phyloP scores from a whole-genome alignment of 2,888 invertebrate genomes.

The Drosophila falleni region DNA sequence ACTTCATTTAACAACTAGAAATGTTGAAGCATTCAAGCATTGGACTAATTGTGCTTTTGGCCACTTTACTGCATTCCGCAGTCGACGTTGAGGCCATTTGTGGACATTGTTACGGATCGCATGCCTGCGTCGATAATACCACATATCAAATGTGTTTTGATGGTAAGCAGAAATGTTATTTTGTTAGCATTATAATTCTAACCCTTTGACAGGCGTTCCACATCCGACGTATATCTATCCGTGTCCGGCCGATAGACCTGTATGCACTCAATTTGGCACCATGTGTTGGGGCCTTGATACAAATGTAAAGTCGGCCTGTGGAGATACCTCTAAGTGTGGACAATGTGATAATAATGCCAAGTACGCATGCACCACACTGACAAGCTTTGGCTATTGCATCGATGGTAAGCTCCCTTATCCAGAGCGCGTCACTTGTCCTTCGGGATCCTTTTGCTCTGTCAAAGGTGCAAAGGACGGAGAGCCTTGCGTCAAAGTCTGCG shows the following conservation, averaged over 20 bases:
- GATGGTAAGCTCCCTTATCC: conserved; percentile 2
- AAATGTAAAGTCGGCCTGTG: conserved; percentile 46
- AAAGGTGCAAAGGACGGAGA: not conserved
- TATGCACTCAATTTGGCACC: conserved; percentile 57
- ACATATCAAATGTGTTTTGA: conserved; percentile 63
- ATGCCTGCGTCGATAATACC: conserved; percentile 62
- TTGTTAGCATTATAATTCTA: not conserved
- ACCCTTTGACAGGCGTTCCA: conserved; percentile 37
- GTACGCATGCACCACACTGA: conserved; percentile 72
- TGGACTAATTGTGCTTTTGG: conserved; percentile 40
- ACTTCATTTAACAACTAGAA: conserved; percentile 47
- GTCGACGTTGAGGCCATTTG: conserved; percentile 61
- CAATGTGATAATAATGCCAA: conserved; percentile 31
- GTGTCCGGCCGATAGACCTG: conserved; percentile 51
- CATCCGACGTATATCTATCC: conserved; percentile 19
- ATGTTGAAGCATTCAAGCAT: conserved; percentile 48
- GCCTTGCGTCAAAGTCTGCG: conserved; percentile 66
- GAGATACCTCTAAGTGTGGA: conserved; percentile 59
- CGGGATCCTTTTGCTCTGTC: conserved; percentile 55
- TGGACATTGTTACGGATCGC: conserved; percentile 59
- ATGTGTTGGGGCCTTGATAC: conserved; percentile 49
- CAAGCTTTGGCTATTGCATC: conserved; percentile 64
- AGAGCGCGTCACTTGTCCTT: conserved; percentile 45
- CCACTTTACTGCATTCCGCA: conserved; percentile 19
- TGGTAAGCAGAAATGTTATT: conserved; percentile 50